phyloP scores from a whole-genome alignment of 2,797 vertebrate genomes.

The Choloepus didactylus region DNA sequence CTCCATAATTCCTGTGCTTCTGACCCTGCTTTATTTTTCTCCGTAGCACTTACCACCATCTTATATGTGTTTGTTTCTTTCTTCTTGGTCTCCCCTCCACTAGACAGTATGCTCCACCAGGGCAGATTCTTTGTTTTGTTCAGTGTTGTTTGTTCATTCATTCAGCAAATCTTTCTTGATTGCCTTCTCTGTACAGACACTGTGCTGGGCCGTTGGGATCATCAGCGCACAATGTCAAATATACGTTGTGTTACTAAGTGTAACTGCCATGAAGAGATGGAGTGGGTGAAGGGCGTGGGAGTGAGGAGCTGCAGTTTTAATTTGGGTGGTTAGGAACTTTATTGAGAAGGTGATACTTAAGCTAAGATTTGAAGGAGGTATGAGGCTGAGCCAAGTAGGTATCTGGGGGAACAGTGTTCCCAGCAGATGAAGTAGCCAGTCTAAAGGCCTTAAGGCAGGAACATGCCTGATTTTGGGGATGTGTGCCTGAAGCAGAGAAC shows the following conservation, averaged over 20 bases:
- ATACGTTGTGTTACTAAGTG: background rate
- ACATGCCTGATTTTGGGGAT: background rate
- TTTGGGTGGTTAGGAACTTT: background rate
- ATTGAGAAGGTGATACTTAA: background rate
- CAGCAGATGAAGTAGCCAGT: background rate
- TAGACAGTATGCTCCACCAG: background rate
- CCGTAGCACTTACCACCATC: fast-evolving
- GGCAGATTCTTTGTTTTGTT: background rate
- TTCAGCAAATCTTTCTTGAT: background rate
- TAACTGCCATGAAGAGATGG: fast-evolving
- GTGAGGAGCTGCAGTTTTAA: background rate
- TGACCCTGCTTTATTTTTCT: background rate
- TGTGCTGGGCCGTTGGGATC: background rate
- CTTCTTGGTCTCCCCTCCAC: background rate
- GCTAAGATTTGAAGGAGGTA: background rate
- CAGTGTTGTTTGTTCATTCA: background rate
- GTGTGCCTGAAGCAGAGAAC: background rate
- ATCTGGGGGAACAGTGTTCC: background rate
- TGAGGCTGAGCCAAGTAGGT: background rate
- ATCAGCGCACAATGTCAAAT: background rate
- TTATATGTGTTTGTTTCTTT: fast-evolving
- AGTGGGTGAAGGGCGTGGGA: background rate
- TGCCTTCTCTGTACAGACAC: background rate
- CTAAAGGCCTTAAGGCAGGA: background rate
- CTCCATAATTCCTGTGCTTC: background rate